A percentile compares a stretch with the other conserved stretches of the same genome.
Conservation (phyloP, 2,113 vertebrate genomes). For the Oxyruncus cristatus region DNA sequence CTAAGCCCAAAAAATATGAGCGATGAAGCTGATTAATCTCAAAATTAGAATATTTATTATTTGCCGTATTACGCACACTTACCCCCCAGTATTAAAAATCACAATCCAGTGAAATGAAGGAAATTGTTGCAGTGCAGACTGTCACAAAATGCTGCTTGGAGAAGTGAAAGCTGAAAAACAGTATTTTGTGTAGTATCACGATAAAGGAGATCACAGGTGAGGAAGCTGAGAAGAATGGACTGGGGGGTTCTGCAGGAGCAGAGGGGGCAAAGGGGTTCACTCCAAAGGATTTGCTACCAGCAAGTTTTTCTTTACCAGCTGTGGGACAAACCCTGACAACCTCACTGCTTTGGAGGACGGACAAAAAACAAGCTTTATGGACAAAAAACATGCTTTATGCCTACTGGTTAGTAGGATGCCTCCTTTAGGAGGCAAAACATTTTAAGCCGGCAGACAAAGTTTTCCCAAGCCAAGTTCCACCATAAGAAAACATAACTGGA, state of each 20-base stretch:
- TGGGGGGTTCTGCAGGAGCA: neutral
- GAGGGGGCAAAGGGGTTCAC: neutral
- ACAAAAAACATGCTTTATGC: neutral
- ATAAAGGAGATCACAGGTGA: neutral
- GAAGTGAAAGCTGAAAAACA: neutral
- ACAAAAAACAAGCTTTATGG: neutral
- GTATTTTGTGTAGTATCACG: neutral
- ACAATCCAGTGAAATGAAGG: neutral
- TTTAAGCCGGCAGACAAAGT: neutral
- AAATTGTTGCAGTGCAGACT: neutral
- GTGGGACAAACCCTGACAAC: neutral
- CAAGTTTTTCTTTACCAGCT: neutral
- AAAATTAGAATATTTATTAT: neutral
- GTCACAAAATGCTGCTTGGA: neutral
- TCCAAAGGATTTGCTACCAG: neutral
- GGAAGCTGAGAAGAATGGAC: neutral
- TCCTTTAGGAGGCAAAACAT: neutral
- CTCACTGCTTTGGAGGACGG: neutral
- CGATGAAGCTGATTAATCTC: neutral
- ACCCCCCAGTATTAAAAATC: neutral
- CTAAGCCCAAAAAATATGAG: neutral
- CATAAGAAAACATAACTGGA: neutral
- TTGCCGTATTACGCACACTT: rapidly evolving
- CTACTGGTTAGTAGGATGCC: neutral
- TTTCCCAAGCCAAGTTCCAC: neutral